phyloP scores from a whole-genome alignment of 2,113 vertebrate genomes.

The Chunga burmeisteri region DNA sequence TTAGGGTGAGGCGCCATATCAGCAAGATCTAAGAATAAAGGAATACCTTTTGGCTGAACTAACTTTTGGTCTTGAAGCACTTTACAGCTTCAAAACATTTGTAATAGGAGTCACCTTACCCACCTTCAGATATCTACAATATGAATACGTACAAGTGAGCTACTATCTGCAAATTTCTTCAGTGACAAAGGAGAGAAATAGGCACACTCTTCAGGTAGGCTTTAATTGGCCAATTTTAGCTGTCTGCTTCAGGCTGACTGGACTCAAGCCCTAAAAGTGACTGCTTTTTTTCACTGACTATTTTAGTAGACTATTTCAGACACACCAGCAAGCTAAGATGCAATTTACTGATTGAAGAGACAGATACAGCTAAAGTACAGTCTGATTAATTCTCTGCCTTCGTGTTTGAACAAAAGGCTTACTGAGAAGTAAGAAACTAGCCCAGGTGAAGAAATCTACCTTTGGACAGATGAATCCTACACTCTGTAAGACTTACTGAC shows the following conservation, averaged over 20 bases:
- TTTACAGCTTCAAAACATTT: not conserved
- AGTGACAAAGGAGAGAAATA: not conserved
- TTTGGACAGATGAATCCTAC: not conserved
- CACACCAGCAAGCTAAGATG: not conserved
- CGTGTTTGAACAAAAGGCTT: not conserved
- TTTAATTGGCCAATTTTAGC: not conserved
- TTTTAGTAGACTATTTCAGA: not conserved
- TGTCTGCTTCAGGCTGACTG: not conserved
- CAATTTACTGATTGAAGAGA: conserved; percentile 31
- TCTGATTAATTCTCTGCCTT: conserved; percentile 3
- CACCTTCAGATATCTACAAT: not conserved
- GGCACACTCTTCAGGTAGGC: not conserved
- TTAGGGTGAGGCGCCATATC: not conserved
- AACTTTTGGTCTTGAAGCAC: not conserved
- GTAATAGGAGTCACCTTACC: not conserved
- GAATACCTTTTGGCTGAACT: not conserved
- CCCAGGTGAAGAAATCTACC: not conserved
- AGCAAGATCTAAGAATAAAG: not conserved
- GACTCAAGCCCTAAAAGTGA: not conserved
- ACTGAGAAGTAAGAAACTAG: not conserved
- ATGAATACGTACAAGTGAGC: not conserved
- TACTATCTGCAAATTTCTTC: not conserved
- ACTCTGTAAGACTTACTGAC: not conserved
- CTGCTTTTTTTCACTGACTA: not conserved
- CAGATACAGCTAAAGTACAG: not conserved